Evolutionary conservation across 2,888 invertebrate species (phyloP).

Genomic region (Plagiodera versicolora): DNA sequence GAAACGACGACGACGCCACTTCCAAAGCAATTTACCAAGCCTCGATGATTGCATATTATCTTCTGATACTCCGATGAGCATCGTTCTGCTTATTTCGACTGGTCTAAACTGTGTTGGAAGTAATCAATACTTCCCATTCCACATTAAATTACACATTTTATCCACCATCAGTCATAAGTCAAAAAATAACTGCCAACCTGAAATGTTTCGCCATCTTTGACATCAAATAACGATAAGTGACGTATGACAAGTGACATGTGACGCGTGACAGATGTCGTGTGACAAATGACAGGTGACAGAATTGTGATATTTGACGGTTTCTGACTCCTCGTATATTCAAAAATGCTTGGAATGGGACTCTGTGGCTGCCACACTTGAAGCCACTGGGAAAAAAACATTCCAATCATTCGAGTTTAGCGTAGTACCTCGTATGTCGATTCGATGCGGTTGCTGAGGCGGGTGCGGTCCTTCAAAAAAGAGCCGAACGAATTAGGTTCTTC

Average conservation of each 20-base stretch:
- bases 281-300: no score
- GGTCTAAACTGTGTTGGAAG: not conserved
- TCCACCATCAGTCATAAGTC: no score
- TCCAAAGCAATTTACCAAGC: constrained; percentile 28
- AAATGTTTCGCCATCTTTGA: no score
- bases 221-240: no score
- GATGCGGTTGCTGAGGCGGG: not conserved
- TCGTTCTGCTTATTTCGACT: constrained; percentile 9
- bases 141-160: no score
- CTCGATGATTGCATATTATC: constrained; percentile 24
- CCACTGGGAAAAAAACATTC: not conserved
- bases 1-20: constrained; percentile 1
- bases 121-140: no score
- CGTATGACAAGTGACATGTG: no score
- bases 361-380: not conserved
- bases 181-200: no score
- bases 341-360: not conserved
- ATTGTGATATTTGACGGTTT: no score
- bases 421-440: not conserved
- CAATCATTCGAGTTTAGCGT: not conserved
- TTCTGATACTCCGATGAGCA: constrained; percentile 18
- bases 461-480: not conserved
- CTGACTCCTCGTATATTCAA: no score
- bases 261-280: no score
- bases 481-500: not conserved